Percentiles rank a stretch among this genome's conserved stretches.
Evolutionary conservation across 2,113 vertebrate genomes (phyloP).

Genomic region (Neofelis nebulosa): DNA sequence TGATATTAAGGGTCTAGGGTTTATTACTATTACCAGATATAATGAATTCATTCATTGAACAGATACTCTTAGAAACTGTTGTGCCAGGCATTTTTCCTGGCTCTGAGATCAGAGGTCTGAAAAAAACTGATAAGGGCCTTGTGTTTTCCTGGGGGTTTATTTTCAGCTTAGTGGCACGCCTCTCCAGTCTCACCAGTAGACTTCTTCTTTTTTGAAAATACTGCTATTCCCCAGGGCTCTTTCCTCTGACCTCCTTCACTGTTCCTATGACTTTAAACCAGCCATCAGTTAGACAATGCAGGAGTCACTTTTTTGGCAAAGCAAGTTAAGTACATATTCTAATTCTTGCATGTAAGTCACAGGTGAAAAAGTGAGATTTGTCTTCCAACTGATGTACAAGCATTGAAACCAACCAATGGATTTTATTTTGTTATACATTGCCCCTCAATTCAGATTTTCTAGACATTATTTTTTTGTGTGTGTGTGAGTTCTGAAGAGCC

Average conservation of each 20-base stretch:
- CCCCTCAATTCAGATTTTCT: neutral
- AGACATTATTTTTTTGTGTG: neutral
- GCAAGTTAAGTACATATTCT: neutral
- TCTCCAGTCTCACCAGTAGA: neutral
- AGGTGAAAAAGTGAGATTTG: neutral
- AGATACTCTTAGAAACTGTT: neutral
- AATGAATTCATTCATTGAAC: neutral
- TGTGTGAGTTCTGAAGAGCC: neutral
- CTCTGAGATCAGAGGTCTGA: neutral
- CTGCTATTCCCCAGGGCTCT: neutral
- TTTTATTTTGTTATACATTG: neutral
- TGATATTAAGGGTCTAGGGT: neutral
- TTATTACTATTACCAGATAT: neutral
- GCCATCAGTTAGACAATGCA: neutral
- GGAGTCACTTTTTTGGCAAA: neutral
- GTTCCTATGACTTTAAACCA: neutral
- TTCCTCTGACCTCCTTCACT: neutral
- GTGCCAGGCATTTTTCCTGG: neutral
- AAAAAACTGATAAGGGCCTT: neutral
- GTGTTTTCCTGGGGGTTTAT: neutral
- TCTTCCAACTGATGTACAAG: neutral
- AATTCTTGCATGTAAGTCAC: neutral
- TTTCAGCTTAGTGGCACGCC: neutral
- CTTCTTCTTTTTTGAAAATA: neutral
- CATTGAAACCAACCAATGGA: neutral